These are phyloP conservation scores for Erethizon dorsatum DNA, from an alignment of 2,797 vertebrate genomes.

Conservation along the genomic window DNA sequence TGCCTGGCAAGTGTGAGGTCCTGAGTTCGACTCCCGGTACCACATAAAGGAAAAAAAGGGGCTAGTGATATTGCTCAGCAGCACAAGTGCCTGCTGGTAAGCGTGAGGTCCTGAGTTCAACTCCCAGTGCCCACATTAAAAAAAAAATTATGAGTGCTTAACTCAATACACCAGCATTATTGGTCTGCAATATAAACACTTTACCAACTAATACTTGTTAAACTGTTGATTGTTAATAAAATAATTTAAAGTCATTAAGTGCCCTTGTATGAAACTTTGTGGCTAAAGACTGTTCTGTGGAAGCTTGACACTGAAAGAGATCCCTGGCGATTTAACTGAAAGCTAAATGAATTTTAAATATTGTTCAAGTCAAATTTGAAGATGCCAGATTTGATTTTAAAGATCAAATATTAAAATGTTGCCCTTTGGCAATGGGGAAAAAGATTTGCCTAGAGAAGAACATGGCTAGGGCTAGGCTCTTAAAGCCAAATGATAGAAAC, in stretches of 20 bases:
- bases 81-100: too few species aligned
- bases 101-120: too few species aligned
- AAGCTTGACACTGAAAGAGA: neutral
- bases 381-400: constrained; percentile 34
- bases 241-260: constrained; percentile 1
- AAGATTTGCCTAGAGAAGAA: constrained; percentile 43
- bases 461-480: neutral
- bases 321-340: constrained; percentile 29
- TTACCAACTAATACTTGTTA: constrained; percentile 10
- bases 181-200: neutral
- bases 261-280: neutral
- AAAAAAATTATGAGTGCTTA: constrained; percentile 13
- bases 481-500: neutral
- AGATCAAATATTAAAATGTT: constrained; percentile 59
- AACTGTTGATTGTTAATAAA: constrained; percentile 28
- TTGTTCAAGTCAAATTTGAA: constrained; percentile 54
- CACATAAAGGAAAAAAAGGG: too few species aligned
- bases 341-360: constrained; percentile 35
- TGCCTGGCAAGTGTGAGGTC: too few species aligned
- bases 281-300: neutral
- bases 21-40: too few species aligned
- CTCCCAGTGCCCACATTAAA: too few species aligned
- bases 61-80: too few species aligned
- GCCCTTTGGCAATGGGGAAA: neutral
- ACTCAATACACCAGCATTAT: neutral